Evolutionary conservation across 1,140 invertebrate genomes (phyloP).

Genomic region (Platorchestia sp.): DNA sequence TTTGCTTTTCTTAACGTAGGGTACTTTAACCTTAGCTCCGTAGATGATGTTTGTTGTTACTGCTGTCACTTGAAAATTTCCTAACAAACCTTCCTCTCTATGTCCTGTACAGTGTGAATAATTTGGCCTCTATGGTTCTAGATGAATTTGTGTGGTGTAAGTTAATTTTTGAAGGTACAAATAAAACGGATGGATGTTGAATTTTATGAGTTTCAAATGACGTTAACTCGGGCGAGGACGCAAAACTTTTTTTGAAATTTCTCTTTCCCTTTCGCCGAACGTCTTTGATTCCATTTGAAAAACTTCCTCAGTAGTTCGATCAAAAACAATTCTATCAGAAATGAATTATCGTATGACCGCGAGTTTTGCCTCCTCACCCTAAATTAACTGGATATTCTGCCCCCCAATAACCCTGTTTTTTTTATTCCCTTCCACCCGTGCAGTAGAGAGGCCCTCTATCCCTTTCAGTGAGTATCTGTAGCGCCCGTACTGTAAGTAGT

Average conservation of each 20-base stretch:
- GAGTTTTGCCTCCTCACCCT: background rate
- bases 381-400: background rate
- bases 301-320: background rate
- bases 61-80: background rate
- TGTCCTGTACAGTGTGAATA: background rate
- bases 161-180: background rate
- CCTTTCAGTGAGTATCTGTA: constrained; percentile 46
- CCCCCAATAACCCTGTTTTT: background rate
- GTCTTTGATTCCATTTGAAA: background rate
- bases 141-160: background rate
- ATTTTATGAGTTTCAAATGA: background rate
- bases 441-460: constrained; percentile 48
- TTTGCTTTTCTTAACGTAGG: background rate
- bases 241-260: background rate
- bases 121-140: background rate
- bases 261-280: background rate
- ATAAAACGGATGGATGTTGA: background rate
- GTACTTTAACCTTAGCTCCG: background rate
- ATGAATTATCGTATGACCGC: background rate
- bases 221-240: background rate
- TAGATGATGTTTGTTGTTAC: background rate
- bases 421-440: background rate
- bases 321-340: background rate
- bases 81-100: background rate
- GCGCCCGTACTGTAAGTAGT: background rate